phyloP scores from a whole-genome alignment of 2,888 invertebrate species.

The Netelia virgata region DNA sequence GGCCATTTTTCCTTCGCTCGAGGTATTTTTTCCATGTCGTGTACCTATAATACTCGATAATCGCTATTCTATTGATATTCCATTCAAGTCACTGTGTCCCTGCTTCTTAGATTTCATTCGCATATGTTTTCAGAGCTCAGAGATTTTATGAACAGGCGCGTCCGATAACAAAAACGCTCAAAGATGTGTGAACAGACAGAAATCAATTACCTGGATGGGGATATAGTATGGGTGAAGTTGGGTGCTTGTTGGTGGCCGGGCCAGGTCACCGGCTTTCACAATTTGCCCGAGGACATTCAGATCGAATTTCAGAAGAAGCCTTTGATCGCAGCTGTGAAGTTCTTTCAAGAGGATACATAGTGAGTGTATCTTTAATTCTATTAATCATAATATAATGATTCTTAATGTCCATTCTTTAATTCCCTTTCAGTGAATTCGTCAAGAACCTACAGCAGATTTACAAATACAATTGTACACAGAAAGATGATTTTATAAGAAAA shows the following conservation, averaged over 20 bases:
- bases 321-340: slow-evolving; percentile 93
- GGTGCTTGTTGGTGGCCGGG: slow-evolving; percentile 95
- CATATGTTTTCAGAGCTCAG: slow-evolving; percentile 29
- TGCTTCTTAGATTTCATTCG: slow-evolving; percentile 26
- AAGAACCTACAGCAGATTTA: slow-evolving; percentile 90
- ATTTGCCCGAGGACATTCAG: slow-evolving; percentile 89
- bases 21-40: not conserved
- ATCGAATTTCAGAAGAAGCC: slow-evolving; percentile 88
- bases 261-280: slow-evolving; percentile 88
- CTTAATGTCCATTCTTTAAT: slow-evolving; percentile 9
- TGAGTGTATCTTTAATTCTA: slow-evolving; percentile 87
- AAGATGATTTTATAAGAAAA: slow-evolving; percentile 93
- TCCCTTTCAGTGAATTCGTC: slow-evolving; percentile 89
- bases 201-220: slow-evolving; percentile 89
- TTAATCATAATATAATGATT: slow-evolving; percentile 6
- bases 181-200: slow-evolving; percentile 90
- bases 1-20: not conserved
- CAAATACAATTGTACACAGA: slow-evolving; percentile 91
- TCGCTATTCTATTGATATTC: not conserved
- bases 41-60: too few relatives aligned
- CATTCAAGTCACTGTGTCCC: not conserved
- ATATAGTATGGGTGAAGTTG: slow-evolving; percentile 94
- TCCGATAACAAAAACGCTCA: slow-evolving; percentile 9
- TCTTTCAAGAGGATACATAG: slow-evolving; percentile 94
- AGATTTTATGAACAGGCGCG: slow-evolving; percentile 44